A percentile compares a stretch with the other conserved stretches of the same genome.
Conservation (phyloP, 2,888 invertebrate genomes). For the Zeuzera pyrina region DNA sequence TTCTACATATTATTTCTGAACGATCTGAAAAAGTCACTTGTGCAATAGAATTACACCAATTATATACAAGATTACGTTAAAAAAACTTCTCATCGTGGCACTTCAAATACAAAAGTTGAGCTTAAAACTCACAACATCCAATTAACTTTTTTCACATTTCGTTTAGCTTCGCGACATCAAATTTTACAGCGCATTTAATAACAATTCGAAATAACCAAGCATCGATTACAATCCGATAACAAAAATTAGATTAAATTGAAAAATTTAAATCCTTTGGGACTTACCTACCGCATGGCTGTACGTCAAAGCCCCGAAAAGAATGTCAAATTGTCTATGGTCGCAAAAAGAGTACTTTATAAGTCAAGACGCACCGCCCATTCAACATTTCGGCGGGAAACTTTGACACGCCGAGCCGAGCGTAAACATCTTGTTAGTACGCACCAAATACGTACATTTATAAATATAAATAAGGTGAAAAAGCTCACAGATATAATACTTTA, state of each 20-base stretch:
- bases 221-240: conserved; percentile 16
- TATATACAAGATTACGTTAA: too few species aligned
- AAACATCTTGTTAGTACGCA: conserved; percentile 64
- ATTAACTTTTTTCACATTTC: conserved; percentile 3
- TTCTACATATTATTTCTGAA: too few species aligned
- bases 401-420: conserved; percentile 36
- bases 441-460: conserved; percentile 64
- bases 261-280: conserved; percentile 9
- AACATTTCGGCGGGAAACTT: conserved; percentile 44
- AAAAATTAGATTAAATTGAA: conserved; percentile 21
- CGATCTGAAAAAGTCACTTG: too few species aligned
- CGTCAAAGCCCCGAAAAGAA: conserved; percentile 24
- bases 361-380: conserved; percentile 22
- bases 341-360: conserved; percentile 19
- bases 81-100: too few species aligned
- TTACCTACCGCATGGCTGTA: conserved; percentile 17
- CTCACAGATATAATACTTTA: conserved; percentile 40
- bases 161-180: conserved; percentile 8
- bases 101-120: conserved; percentile 1
- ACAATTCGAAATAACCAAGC: conserved; percentile 19
- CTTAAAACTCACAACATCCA: conserved; percentile 2
- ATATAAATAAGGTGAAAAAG: conserved; percentile 53
- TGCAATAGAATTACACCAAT: too few species aligned
- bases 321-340: conserved; percentile 39
- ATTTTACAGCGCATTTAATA: conserved; percentile 26